Percentiles rank a stretch among this genome's conserved stretches.
phyloP scores from a whole-genome alignment of 2,113 vertebrate genomes.

The Oxyruncus cristatus region DNA sequence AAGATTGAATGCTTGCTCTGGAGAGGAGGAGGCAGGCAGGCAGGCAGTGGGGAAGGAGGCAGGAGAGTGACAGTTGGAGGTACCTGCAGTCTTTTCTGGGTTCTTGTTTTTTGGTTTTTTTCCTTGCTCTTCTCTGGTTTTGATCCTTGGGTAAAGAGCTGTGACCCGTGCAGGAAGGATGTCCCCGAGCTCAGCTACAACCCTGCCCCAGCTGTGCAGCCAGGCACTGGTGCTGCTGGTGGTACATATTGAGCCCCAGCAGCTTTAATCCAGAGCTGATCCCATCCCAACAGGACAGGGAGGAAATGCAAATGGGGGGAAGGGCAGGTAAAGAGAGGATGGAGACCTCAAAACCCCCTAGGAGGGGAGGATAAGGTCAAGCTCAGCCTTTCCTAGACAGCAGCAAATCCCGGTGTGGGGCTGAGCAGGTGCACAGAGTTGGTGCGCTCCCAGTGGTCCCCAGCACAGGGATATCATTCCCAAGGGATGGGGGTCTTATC shows the following conservation, averaged over 20 bases:
- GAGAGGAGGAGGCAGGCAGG: background rate
- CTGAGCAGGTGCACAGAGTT: background rate
- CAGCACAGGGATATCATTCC: background rate
- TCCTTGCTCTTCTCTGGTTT: background rate
- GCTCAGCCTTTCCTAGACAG: background rate
- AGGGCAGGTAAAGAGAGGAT: background rate
- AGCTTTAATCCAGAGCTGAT: background rate
- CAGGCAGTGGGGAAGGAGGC: background rate
- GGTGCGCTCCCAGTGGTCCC: rapidly evolving
- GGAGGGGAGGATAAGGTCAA: background rate
- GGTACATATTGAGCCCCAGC: background rate
- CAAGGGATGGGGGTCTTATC: rapidly evolving
- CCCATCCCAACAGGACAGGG: rapidly evolving
- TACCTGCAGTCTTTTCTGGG: background rate
- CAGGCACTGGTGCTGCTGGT: background rate
- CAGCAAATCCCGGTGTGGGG: background rate
- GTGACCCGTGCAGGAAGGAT: background rate
- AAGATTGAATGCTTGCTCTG: constrained; percentile 37
- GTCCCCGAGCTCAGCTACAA: background rate
- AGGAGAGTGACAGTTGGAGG: background rate
- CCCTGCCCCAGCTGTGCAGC: background rate
- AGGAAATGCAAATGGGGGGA: background rate
- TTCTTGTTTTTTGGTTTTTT: rapidly evolving
- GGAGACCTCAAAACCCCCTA: background rate
- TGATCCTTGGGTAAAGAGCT: background rate